These are phyloP conservation scores for Ceratoteleas bidentatus DNA, from an alignment of 1,140 invertebrate genomes.

Conservation along the genomic window DNA sequence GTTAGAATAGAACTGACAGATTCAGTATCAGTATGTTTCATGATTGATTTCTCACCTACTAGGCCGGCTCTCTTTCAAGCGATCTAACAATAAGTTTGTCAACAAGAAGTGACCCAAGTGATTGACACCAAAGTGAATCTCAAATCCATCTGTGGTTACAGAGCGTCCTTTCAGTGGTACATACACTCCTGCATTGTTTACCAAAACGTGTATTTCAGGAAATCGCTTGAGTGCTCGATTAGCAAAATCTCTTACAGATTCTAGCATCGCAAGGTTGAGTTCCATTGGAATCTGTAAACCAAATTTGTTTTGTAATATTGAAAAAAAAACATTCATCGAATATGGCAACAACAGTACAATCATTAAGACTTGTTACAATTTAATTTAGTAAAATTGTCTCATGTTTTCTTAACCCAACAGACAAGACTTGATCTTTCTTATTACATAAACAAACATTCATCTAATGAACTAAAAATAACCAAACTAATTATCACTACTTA, in stretches of 20 bases:
- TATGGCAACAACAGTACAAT: too few species aligned
- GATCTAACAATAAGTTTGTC: constrained; percentile 88
- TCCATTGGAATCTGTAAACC: constrained; percentile 87
- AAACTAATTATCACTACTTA: too few species aligned
- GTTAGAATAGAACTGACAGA: too few species aligned
- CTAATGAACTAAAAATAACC: too few species aligned
- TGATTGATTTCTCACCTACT: constrained; percentile 84
- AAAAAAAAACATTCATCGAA: too few species aligned
- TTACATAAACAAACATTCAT: too few species aligned
- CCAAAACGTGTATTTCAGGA: constrained; percentile 85
- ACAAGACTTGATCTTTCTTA: too few species aligned
- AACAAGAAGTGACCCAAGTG: constrained; percentile 93
- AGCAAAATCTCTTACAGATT: constrained; percentile 87
- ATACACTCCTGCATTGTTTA: constrained; percentile 89
- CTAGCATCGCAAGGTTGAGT: constrained; percentile 87
- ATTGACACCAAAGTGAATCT: constrained; percentile 91
- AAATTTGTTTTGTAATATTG: too few species aligned
- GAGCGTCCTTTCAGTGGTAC: constrained; percentile 80
- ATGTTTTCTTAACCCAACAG: too few species aligned
- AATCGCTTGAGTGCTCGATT: constrained; percentile 84
- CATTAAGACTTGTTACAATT: too few species aligned
- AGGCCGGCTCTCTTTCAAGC: constrained; percentile 84
- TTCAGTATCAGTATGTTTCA: too few species aligned
- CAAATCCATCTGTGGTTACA: constrained; percentile 90
- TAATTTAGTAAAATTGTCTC: too few species aligned